phyloP scores from a whole-genome alignment of 2,113 vertebrate genomes.

The Leucosticte australis region DNA sequence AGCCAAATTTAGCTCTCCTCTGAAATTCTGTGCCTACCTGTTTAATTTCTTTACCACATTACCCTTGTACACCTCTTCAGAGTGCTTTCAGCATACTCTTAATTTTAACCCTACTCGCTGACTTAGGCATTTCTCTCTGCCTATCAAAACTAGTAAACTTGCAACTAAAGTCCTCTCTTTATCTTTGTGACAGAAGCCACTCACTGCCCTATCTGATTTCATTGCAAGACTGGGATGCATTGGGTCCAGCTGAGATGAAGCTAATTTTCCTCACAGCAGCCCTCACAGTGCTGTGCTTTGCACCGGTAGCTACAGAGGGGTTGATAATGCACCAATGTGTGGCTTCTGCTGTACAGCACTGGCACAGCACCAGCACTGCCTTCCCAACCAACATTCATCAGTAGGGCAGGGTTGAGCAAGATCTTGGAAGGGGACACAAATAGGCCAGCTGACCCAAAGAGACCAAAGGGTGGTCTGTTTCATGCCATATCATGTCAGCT shows the following conservation, averaged over 20 bases:
- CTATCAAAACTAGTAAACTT: neutral
- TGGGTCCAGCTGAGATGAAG: neutral
- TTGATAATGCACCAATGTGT: neutral
- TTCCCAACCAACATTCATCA: no score
- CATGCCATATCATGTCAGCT: neutral
- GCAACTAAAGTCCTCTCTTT: neutral
- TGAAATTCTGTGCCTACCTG: neutral
- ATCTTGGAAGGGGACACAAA: neutral
- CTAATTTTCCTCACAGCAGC: neutral
- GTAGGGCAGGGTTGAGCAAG: neutral
- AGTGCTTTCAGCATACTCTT: neutral
- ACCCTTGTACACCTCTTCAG: neutral
- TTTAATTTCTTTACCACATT: neutral
- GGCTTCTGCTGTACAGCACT: neutral
- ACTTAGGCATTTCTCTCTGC: neutral
- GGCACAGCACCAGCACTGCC: fast-evolving
- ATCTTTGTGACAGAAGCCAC: neutral
- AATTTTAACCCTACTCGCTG: neutral
- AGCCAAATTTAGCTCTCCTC: neutral
- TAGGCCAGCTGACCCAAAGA: neutral
- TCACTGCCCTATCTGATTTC: neutral
- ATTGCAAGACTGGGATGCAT: neutral
- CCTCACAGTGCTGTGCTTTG: neutral
- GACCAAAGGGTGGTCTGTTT: neutral
- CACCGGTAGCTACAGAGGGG: neutral